Base-by-base conservation (phyloP, 1,140 invertebrate species). In the Drosophila bifasciata region DNA sequence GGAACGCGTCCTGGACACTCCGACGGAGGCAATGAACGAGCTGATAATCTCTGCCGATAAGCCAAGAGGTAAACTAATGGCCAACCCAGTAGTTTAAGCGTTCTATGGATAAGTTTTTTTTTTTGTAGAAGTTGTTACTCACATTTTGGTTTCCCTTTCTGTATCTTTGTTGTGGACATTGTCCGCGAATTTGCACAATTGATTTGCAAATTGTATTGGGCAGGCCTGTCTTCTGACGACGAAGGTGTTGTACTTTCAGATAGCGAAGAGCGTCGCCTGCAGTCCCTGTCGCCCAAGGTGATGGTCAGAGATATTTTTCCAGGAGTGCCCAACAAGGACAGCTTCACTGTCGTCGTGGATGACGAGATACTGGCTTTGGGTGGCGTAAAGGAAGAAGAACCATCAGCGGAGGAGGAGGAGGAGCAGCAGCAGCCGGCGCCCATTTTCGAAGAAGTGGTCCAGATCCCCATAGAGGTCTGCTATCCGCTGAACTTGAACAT, bases 181-280 rank as follows among this genome's bases (percentile, higher is more conserved):
- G 56, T 67, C 61, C 62, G 52, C 45, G 56, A 59, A 53, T 32
- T 62, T 79, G 64, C 59, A 60, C 55, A 32, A 32, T 46, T 83
- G 57, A 49, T 43, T 79, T 74, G 46, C 66, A 58, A 36, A 66
- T 56, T 59, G 57, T 48, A 60, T 48, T 70, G 17, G 17, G 63
- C 76, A 88, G 83, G 49, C 48, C 78, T 62, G 62, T 84, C 61
- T 67, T 88, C 79, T 88, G 83, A 88, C 78, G 83, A 88, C 62
- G 83, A 88, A 50, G 83, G 84, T 83, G 63, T 88, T 88, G 84
- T 89, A 69, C 84, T 88, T 88, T 57, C 83, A 88, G 83, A 88
- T 66, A 16, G 51, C 28, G 79, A 88, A 44, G 66, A 88, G 19
- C 76, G 73, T 53, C 83, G 59, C 21, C 19, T 73, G 11, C 25